Conservation (phyloP, 2,113 vertebrate genomes). For the Puntigrus tetrazona region DNA sequence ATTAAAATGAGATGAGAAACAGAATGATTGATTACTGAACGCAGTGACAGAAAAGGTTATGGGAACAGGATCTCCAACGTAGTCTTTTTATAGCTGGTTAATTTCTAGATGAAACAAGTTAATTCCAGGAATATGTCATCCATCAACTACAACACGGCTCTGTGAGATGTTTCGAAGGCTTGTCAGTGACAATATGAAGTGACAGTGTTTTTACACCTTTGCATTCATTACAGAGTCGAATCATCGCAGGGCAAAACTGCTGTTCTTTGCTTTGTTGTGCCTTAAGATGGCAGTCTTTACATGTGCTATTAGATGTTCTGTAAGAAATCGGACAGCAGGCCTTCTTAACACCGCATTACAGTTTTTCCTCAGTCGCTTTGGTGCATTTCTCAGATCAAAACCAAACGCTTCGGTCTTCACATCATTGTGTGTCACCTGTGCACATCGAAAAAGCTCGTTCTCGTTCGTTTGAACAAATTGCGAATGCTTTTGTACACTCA, state of each 20-base stretch:
- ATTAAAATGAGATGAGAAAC: conserved; percentile 32
- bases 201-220: background rate
- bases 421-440: too few species aligned
- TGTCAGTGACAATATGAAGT: background rate
- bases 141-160: background rate
- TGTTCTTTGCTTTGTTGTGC: background rate
- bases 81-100: conserved; percentile 43
- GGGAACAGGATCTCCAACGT: background rate
- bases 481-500: too few species aligned
- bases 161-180: conserved; percentile 18
- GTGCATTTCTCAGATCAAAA: too few species aligned
- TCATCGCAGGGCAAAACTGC: background rate
- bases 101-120: conserved; percentile 33
- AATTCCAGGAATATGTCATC: conserved; percentile 12
- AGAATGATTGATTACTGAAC: conserved; percentile 48
- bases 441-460: too few species aligned
- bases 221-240: background rate
- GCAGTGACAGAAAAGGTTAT: conserved; percentile 22
- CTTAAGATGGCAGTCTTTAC: conserved; percentile 18
- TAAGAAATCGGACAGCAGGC: background rate
- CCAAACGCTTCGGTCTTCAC: too few species aligned
- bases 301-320: background rate
- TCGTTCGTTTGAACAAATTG: too few species aligned
- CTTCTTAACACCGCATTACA: too few species aligned
- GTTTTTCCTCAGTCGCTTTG: too few species aligned